Conservation (phyloP, 2,888 invertebrate genomes). For the Sphecodes monilicornis region DNA sequence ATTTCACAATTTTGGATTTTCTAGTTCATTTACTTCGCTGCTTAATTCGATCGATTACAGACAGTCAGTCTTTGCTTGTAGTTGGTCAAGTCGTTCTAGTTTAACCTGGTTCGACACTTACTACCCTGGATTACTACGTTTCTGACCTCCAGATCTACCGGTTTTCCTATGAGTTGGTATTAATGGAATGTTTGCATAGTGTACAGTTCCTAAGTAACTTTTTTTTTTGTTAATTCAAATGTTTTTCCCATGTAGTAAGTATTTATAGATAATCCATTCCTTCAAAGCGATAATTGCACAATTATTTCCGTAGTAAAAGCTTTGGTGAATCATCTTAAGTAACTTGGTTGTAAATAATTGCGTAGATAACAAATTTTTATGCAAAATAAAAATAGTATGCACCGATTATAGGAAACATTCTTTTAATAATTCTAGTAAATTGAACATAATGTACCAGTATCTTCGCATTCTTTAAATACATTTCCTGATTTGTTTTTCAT, state of each 20-base stretch:
- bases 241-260: not conserved
- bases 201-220: not conserved
- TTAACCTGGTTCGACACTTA: constrained; percentile 5
- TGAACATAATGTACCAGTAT: not conserved
- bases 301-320: not conserved
- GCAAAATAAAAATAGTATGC: not conserved
- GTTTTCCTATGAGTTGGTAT: not conserved
- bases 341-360: not conserved
- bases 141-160: not conserved
- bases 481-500: not conserved
- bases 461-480: not conserved
- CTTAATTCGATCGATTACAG: not conserved
- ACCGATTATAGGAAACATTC: not conserved
- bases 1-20: not conserved
- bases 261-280: not conserved
- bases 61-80: not conserved
- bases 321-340: not conserved
- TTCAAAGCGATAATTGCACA: not conserved
- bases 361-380: not conserved
- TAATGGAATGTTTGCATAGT: not conserved
- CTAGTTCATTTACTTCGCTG: not conserved
- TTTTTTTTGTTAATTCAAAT: not conserved
- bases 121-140: constrained; percentile 5
- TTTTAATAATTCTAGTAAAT: not conserved
- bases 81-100: not conserved